Evolutionary conservation across 2,888 invertebrate genomes (phyloP).

Genomic region (Ornithoptera alexandrae): DNA sequence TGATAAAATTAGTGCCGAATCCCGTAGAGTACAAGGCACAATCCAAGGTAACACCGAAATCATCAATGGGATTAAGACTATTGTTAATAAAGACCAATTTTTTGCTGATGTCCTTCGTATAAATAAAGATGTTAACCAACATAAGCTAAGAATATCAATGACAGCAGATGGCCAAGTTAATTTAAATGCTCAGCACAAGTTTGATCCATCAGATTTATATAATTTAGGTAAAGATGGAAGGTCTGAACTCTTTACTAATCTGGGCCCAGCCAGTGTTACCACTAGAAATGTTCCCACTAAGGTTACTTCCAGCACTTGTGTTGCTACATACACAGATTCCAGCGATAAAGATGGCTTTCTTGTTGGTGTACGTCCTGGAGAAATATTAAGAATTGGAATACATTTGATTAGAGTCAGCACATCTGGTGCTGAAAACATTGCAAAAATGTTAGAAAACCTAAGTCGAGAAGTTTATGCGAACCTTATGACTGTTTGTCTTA

Average conservation of each 20-base stretch:
- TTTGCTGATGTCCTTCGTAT: slow-evolving; percentile 76
- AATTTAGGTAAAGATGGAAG: slow-evolving; percentile 56
- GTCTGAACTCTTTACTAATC: slow-evolving; percentile 52
- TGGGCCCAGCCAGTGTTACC: slow-evolving; percentile 55
- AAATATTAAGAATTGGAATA: slow-evolving; percentile 62
- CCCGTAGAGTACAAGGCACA: slow-evolving; percentile 69
- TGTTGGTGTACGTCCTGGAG: slow-evolving; percentile 65
- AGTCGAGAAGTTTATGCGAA: slow-evolving; percentile 64
- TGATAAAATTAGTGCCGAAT: slow-evolving; percentile 78
- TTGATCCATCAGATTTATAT: slow-evolving; percentile 61
- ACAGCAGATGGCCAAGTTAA: slow-evolving; percentile 69
- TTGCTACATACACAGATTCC: slow-evolving; percentile 42
- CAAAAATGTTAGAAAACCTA: slow-evolving; percentile 56
- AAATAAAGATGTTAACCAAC: slow-evolving; percentile 76
- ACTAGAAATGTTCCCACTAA: slow-evolving; percentile 56
- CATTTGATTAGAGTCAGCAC: slow-evolving; percentile 60
- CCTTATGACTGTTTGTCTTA: slow-evolving; percentile 65
- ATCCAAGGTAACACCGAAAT: slow-evolving; percentile 78
- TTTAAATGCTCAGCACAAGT: slow-evolving; percentile 66
- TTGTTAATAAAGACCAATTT: slow-evolving; percentile 77
- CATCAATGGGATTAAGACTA: slow-evolving; percentile 74
- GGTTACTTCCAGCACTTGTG: slow-evolving; percentile 45
- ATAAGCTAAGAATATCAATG: slow-evolving; percentile 73
- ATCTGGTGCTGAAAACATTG: slow-evolving; percentile 62
- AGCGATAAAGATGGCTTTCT: slow-evolving; percentile 46